Conservation (phyloP, 2,888 invertebrate genomes). For the Tinea semifulvella region DNA sequence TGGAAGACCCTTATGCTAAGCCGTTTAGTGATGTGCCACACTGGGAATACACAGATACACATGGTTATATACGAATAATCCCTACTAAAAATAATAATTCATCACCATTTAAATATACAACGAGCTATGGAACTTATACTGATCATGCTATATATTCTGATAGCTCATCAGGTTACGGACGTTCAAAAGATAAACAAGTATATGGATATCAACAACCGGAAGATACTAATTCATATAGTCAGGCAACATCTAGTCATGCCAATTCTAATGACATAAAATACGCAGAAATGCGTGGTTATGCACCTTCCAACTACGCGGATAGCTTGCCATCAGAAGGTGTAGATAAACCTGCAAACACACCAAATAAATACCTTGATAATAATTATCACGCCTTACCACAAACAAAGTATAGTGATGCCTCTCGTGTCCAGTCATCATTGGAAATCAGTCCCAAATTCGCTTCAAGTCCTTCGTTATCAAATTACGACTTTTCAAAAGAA, state of each 20-base stretch:
- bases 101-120: constrained; percentile 15
- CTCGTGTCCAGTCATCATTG: constrained; percentile 37
- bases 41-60: constrained; percentile 33
- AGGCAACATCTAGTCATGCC: background rate
- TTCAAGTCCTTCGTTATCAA: constrained; percentile 55
- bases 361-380: constrained; percentile 17
- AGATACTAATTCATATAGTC: background rate
- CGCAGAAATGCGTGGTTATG: background rate
- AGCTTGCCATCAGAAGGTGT: too few relatives aligned
- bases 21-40: background rate
- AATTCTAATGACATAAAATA: background rate
- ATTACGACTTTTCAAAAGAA: constrained; percentile 54
- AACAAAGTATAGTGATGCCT: constrained; percentile 21
- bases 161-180: background rate
- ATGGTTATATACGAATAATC: constrained; percentile 35
- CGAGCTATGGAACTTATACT: too few relatives aligned
- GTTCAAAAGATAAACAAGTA: background rate
- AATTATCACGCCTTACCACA: background rate
- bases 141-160: constrained; percentile 1
- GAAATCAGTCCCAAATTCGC: constrained; percentile 56
- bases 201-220: background rate
- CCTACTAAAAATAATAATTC: constrained; percentile 11
- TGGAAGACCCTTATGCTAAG: constrained; percentile 45
- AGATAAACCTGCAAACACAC: too few relatives aligned
- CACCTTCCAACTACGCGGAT: too few relatives aligned